These are phyloP conservation scores for Tortrix viridana DNA, from an alignment of 2,888 invertebrate genomes.

Conservation along the genomic window DNA sequence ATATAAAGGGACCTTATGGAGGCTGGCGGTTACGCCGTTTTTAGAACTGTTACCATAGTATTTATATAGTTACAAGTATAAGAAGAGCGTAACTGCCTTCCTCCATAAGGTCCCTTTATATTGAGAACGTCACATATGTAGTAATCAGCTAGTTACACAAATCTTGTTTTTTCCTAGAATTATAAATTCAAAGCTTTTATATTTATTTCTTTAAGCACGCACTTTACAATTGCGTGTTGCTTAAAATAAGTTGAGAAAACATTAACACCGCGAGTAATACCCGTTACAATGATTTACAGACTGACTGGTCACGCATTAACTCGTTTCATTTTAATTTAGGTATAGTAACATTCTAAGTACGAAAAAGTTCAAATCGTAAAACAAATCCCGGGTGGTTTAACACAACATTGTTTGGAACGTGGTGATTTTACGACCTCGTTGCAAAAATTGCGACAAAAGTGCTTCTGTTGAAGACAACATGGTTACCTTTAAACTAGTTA, in stretches of 20 bases:
- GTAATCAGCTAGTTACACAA: too few relatives aligned
- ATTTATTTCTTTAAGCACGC: conserved; percentile 7
- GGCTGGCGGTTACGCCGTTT: too few relatives aligned
- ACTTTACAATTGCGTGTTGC: conserved; percentile 15
- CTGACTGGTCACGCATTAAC: conserved; percentile 9
- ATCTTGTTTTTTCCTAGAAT: neutral
- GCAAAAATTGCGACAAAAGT: conserved; percentile 20
- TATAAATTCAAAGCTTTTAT: neutral
- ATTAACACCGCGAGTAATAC: conserved; percentile 1
- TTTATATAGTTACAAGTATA: too few relatives aligned
- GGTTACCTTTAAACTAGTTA: conserved; percentile 24
- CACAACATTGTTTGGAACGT: too few relatives aligned
- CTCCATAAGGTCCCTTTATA: too few relatives aligned
- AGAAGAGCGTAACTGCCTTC: too few relatives aligned
- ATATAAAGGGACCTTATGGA: too few relatives aligned
- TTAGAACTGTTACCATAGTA: too few relatives aligned
- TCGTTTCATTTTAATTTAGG: neutral
- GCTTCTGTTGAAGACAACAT: conserved; percentile 16
- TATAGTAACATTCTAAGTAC: neutral
- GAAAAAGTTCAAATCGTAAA: neutral
- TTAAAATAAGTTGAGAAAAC: conserved; percentile 13
- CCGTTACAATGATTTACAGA: conserved; percentile 17
- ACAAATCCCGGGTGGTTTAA: too few relatives aligned
- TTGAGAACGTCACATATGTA: too few relatives aligned
- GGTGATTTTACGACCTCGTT: conserved; percentile 18